Percentiles rank a stretch among this genome's conserved stretches.
These are phyloP conservation scores for Synanthedon tipuliformis DNA, from an alignment of 2,888 invertebrate genomes.

Conservation along the genomic window DNA sequence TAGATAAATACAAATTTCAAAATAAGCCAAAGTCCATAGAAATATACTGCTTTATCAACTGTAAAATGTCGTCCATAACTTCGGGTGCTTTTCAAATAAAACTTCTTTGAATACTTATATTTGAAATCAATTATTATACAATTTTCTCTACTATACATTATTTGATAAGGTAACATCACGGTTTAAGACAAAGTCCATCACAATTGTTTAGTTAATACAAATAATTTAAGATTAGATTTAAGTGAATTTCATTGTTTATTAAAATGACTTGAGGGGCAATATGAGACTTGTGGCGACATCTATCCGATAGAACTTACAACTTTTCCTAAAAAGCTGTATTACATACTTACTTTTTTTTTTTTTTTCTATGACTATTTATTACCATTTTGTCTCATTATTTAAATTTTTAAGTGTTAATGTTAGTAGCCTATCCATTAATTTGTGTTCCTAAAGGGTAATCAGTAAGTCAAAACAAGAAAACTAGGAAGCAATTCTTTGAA, in stretches of 20 bases:
- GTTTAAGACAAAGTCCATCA: slow-evolving; percentile 39
- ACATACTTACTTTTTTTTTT: not conserved
- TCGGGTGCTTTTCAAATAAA: slow-evolving; percentile 21
- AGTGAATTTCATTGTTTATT: slow-evolving; percentile 13
- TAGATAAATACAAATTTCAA: not conserved
- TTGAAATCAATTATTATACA: slow-evolving; percentile 3
- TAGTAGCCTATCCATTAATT: no score
- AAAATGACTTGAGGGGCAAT: not conserved
- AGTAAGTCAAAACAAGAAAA: no score
- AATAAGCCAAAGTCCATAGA: not conserved
- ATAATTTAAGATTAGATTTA: slow-evolving; percentile 22
- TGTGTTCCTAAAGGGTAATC: no score
- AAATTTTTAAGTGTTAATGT: no score
- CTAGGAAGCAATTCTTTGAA: no score
- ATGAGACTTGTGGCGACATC: not conserved
- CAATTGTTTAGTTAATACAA: slow-evolving; percentile 31
- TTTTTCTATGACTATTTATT: not conserved
- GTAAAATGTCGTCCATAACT: slow-evolving; percentile 8
- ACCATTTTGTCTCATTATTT: no score
- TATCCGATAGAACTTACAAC: not conserved
- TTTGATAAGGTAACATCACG: slow-evolving; percentile 21
- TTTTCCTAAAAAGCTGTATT: not conserved
- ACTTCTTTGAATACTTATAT: slow-evolving; percentile 12
- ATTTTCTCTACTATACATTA: slow-evolving; percentile 9
- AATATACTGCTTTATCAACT: slow-evolving; percentile 2